A percentile compares a stretch with the other conserved stretches of the same genome.
These are phyloP conservation scores for Scytalopus superciliaris DNA, from an alignment of 2,113 vertebrate genomes.

Conservation along the genomic window DNA sequence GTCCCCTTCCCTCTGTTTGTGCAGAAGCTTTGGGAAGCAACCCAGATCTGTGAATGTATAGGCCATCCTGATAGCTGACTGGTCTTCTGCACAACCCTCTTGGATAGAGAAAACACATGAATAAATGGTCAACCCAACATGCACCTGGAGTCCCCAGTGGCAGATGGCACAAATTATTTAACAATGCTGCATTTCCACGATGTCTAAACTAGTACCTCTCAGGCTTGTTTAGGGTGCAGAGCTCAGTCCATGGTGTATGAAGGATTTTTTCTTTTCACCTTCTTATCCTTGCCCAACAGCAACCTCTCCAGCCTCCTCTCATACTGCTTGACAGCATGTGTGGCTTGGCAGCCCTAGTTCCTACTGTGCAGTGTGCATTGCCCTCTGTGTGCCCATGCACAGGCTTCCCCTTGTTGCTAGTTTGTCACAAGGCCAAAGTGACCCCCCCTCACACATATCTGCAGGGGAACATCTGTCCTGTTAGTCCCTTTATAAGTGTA, in stretches of 20 bases:
- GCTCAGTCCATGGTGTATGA: rapidly evolving
- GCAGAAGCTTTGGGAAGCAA: neutral
- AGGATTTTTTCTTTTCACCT: neutral
- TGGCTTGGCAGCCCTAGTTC: neutral
- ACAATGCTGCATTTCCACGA: rapidly evolving
- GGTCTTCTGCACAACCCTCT: neutral
- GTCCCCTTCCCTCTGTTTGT: neutral
- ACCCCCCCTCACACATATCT: neutral
- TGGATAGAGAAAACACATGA: neutral
- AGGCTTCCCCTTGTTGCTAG: neutral
- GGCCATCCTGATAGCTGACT: neutral
- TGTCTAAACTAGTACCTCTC: neutral
- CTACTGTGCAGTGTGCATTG: neutral
- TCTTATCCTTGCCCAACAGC: neutral
- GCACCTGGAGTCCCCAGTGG: neutral
- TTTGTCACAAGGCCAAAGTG: neutral
- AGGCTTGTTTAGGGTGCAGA: neutral
- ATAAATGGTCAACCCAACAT: neutral
- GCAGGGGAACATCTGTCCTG: neutral
- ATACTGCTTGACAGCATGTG: neutral
- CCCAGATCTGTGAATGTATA: neutral
- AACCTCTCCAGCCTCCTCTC: neutral
- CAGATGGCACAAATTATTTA: neutral
- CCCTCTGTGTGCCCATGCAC: neutral
- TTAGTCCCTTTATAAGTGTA: neutral